phyloP scores from a whole-genome alignment of 2,797 vertebrate genomes.

The Heteromormyrus szaboi region DNA sequence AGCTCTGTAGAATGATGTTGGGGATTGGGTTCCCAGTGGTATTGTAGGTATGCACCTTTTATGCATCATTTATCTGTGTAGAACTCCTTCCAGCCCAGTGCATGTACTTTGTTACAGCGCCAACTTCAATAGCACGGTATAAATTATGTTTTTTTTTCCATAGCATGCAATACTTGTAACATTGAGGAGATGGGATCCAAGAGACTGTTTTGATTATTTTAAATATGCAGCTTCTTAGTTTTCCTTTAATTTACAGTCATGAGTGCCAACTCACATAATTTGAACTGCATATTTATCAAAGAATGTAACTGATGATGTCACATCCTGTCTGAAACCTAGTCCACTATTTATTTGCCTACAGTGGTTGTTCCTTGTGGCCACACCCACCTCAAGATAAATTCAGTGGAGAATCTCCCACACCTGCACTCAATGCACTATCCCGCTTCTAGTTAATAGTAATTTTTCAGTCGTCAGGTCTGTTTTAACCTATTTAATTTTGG shows the following conservation, averaged over 20 bases:
- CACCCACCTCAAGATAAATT: not conserved
- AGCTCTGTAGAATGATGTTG: not conserved
- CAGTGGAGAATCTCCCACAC: not conserved
- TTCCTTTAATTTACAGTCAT: not conserved
- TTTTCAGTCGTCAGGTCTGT: not conserved
- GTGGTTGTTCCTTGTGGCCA: not conserved
- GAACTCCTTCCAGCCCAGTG: not conserved
- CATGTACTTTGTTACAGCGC: not conserved
- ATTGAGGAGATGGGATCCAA: not conserved
- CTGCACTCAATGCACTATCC: not conserved
- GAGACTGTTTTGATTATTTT: not conserved
- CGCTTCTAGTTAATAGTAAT: not conserved
- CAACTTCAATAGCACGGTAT: not conserved
- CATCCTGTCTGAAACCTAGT: not conserved
- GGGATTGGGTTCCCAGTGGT: not conserved
- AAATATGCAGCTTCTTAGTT: not conserved
- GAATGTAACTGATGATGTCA: not conserved
- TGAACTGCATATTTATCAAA: not conserved
- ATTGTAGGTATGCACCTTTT: not conserved
- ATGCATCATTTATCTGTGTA: conserved; percentile 1
- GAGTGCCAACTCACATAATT: not conserved
- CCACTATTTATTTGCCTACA: not conserved
- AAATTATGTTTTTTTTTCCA: not conserved
- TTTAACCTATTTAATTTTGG: not conserved
- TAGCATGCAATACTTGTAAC: not conserved